Evolutionary conservation across 2,113 vertebrate species (phyloP).

Genomic region (Cryptomyrus ogoouensis): DNA sequence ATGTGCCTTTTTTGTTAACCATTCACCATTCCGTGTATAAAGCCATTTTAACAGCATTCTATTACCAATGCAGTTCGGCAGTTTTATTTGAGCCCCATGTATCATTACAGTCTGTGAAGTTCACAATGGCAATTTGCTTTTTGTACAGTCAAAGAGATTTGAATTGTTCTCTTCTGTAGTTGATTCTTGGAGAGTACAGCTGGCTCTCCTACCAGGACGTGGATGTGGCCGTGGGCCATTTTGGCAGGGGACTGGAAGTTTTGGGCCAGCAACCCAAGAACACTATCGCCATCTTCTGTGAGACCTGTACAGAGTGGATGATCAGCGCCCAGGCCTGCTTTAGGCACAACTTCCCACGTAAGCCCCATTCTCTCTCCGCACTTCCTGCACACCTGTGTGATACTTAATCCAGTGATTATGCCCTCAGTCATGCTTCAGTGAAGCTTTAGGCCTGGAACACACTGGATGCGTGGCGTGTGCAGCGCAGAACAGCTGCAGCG

Average conservation of each 20-base stretch:
- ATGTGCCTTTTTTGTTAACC: background rate
- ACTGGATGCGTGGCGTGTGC: background rate
- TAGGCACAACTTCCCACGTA: slow-evolving; percentile 86
- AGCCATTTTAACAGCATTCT: background rate
- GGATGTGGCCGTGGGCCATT: slow-evolving; percentile 55
- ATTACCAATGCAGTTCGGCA: background rate
- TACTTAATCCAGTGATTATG: background rate
- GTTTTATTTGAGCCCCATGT: background rate
- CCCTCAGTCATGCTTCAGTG: background rate
- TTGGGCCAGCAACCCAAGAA: slow-evolving; percentile 74
- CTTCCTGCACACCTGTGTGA: background rate
- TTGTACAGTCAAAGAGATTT: background rate
- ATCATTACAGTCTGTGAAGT: background rate
- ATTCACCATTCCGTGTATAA: background rate
- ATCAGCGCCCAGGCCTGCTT: slow-evolving; percentile 87
- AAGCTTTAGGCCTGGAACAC: background rate
- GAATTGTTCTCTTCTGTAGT: slow-evolving; percentile 51
- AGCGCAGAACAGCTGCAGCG: background rate
- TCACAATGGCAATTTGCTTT: background rate
- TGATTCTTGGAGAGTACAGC: slow-evolving; percentile 83
- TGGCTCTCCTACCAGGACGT: slow-evolving; percentile 85
- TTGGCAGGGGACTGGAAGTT: slow-evolving; percentile 78
- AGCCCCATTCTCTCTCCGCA: slow-evolving; percentile 37
- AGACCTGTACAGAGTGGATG: slow-evolving; percentile 97
- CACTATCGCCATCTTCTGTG: slow-evolving; percentile 89